Percentiles rank a stretch among this genome's conserved stretches.
These are phyloP conservation scores for Champsocephalus gunnari DNA, from an alignment of 2,797 vertebrate genomes.

Conservation along the genomic window DNA sequence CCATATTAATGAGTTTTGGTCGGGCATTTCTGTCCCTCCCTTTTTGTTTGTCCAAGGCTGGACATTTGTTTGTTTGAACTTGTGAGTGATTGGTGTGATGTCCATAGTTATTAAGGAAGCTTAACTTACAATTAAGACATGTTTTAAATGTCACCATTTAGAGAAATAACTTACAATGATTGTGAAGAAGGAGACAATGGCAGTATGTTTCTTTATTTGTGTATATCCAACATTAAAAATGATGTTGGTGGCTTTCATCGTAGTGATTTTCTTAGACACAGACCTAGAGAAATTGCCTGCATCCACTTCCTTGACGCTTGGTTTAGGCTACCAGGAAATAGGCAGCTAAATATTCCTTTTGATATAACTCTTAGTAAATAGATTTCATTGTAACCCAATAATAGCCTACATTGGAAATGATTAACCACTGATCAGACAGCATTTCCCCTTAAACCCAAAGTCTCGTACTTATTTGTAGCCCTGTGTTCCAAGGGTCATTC, in stretches of 20 bases:
- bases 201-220: neutral
- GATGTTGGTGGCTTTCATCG: neutral
- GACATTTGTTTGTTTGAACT: conserved; percentile 6
- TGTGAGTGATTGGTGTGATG: neutral
- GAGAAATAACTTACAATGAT: neutral
- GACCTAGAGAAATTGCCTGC: neutral
- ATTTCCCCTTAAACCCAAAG: neutral
- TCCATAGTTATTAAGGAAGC: neutral
- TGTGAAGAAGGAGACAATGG: too few relatives aligned
- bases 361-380: too few relatives aligned
- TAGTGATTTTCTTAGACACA: neutral
- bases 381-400: neutral
- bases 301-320: neutral
- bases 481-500: neutral
- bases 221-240: neutral
- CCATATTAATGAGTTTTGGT: conserved; percentile 1
- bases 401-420: neutral
- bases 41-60: conserved; percentile 5
- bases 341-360: neutral
- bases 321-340: conserved; percentile 3
- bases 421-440: neutral
- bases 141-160: neutral
- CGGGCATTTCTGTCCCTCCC: neutral
- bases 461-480: neutral
- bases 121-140: neutral